These are phyloP conservation scores for Tortricodes alternella DNA, from an alignment of 2,888 invertebrate genomes.

Conservation along the genomic window DNA sequence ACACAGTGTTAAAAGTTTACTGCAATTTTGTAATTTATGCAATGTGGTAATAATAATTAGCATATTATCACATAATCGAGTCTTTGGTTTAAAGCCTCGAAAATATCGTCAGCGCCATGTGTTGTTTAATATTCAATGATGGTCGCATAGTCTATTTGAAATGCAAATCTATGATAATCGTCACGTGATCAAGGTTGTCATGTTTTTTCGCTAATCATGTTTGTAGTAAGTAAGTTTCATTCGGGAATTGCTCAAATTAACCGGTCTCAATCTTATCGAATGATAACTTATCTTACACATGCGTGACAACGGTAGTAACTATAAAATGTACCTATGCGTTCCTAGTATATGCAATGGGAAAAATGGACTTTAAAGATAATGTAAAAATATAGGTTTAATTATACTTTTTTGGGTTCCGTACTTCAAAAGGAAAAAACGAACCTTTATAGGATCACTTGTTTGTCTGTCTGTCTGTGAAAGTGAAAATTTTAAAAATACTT, in stretches of 20 bases:
- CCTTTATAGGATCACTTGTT: too few species aligned
- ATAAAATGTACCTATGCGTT: neutral
- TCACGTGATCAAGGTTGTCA: conserved; percentile 45
- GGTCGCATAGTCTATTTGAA: conserved; percentile 44
- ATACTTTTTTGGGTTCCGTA: too few species aligned
- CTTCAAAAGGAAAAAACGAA: too few species aligned
- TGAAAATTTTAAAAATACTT: too few species aligned
- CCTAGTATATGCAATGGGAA: neutral
- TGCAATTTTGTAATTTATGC: neutral
- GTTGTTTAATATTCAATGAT: conserved; percentile 30
- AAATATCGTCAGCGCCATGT: conserved; percentile 1
- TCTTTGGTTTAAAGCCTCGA: neutral
- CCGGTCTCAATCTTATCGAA: conserved; percentile 28
- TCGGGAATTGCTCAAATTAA: conserved; percentile 27
- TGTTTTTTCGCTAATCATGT: conserved; percentile 36
- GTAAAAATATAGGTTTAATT: too few species aligned
- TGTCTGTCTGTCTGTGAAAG: too few species aligned
- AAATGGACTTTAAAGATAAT: too few species aligned
- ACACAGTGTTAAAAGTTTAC: neutral
- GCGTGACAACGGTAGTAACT: neutral
- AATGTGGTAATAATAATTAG: neutral
- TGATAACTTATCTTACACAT: conserved; percentile 22
- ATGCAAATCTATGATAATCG: conserved; percentile 46
- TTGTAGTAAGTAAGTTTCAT: conserved; percentile 31
- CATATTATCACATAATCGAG: neutral